Conservation (phyloP, 2,888 invertebrate species). For the Zonitis immaculata region DNA sequence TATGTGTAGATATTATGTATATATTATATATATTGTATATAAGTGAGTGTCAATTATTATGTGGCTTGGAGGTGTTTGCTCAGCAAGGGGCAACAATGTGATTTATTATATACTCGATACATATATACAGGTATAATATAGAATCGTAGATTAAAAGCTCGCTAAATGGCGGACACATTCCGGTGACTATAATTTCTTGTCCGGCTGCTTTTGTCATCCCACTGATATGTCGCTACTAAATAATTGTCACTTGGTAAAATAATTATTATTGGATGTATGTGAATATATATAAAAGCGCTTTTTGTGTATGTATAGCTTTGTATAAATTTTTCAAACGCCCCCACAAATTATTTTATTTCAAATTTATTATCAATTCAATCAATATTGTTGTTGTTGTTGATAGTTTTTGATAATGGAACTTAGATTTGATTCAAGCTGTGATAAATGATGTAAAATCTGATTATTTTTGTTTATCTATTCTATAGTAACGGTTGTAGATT, state of each 20-base stretch:
- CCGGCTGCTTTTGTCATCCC: constrained; percentile 5
- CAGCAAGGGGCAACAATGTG: constrained; percentile 9
- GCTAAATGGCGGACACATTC: constrained; percentile 7
- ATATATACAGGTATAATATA: too few relatives aligned
- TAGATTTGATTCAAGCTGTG: constrained; percentile 1
- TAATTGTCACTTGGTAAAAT: constrained; percentile 5
- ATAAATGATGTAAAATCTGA: not conserved
- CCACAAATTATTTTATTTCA: not conserved
- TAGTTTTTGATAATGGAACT: not conserved
- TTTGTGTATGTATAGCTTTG: too few relatives aligned
- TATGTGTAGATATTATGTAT: not conserved
- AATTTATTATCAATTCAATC: not conserved
- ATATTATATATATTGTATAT: too few relatives aligned
- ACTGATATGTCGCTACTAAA: constrained; percentile 4
- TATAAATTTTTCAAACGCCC: not conserved
- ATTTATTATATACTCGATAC: constrained; percentile 26
- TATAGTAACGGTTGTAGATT: not conserved
- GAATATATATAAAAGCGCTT: too few relatives aligned
- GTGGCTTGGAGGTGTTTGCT: constrained; percentile 4
- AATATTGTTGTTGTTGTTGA: constrained; percentile 1
- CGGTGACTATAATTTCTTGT: constrained; percentile 3
- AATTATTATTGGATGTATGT: constrained; percentile 2
- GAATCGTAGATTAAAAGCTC: constrained; percentile 16
- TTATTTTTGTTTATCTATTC: not conserved
- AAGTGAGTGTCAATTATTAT: constrained; percentile 1